Base-by-base conservation (phyloP, 2,888 invertebrate genomes). In the Diachrysia chrysitis region DNA sequence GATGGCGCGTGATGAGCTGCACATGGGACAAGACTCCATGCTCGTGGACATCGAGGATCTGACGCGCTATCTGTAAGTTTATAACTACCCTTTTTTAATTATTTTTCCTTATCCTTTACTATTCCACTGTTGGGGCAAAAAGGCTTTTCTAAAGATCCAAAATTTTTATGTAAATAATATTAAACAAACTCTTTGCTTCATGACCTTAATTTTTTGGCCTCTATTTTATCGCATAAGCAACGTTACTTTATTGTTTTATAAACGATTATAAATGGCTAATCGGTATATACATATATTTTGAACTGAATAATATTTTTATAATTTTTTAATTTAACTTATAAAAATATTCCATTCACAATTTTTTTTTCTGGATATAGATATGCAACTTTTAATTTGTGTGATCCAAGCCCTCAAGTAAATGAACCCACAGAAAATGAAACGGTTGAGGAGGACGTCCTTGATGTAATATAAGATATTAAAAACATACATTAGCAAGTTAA, bases 1-100 rank as follows among this genome's bases (percentile, higher is more conserved):
- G 83, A 97, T 99, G 96, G 98, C 98, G 85, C 96, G 99, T 78
- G 99, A 99, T 93, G 99, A 99, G 92, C 96, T 99, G 58, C 99
- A 99, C 93, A 99, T 99, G 99, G 98, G 98, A 78, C 99, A 99
- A 92, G 99, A 99, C 92, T 99, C 99, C 51, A 99, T 99, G 98
- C 96, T 99, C 79, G 99, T 99, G 46, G 99, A 99, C 89, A 98
- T 99, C 85, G 99, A 99, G 93, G 99, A 99, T 94, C 96, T 99
- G 82, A 98, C 98, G 54, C 96, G 98, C 95, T 98, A 98, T 92
- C 95, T 98, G 98, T 98, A 94, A 97, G 98, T n/a, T n/a, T 42
- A 6, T 3, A 16, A 37, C n/a, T 42, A 42, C 4, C 42, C 42
- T 6, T n/a, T 1, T 25, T 25, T 32, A n/a, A n/a, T n/a, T 9